These are phyloP conservation scores for Grallaria varia DNA, from an alignment of 2,113 vertebrate species.

Conservation along the genomic window DNA sequence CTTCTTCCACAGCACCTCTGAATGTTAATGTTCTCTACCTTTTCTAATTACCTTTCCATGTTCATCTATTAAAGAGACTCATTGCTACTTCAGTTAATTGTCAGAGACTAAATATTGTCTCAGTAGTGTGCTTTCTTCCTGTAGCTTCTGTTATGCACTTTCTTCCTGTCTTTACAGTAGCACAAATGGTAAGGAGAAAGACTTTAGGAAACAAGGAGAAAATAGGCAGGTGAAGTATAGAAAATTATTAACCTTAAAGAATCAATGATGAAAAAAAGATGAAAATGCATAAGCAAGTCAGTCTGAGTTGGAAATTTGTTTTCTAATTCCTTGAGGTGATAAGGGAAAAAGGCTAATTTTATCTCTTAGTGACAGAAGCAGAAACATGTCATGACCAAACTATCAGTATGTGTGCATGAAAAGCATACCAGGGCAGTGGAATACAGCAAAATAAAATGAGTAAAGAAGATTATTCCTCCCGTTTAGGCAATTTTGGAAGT, in stretches of 20 bases:
- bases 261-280: neutral
- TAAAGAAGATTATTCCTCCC: neutral
- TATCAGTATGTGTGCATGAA: neutral
- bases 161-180: neutral
- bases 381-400: neutral
- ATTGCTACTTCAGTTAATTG: neutral
- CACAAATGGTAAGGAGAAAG: neutral
- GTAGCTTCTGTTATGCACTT: neutral
- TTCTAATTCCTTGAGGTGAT: neutral
- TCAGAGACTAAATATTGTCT: neutral
- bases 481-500: neutral
- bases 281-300: neutral
- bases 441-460: neutral
- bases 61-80: neutral
- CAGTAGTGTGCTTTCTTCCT: neutral
- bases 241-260: neutral
- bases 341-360: neutral
- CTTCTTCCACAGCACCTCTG: neutral
- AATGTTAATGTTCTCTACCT: neutral
- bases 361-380: neutral
- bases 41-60: neutral
- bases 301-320: neutral
- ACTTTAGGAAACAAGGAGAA: neutral
- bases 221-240: neutral
- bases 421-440: neutral